Base-by-base conservation (phyloP, 2,888 invertebrate species). In the Heliconius ethilla region DNA sequence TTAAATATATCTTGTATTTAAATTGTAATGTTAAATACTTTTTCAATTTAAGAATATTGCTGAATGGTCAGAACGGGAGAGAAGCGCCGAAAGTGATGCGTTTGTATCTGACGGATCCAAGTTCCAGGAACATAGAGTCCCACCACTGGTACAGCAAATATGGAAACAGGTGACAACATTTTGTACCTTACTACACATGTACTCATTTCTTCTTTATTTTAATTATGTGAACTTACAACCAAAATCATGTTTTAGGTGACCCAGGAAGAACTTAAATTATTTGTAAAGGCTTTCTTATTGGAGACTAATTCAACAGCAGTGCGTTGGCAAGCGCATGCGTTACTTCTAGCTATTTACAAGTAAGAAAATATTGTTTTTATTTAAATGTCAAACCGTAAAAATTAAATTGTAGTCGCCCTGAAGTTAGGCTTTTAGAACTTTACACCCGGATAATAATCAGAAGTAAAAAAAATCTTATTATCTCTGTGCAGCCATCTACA, bases 321-420 rank as follows among this genome's bases (percentile, higher is more conserved):
- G 18, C 96, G 99, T 79, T 99, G 99, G 99, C 99, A 99, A 91
- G 98, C 98, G 0, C 99, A 99, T 89, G 97, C 97, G 0, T 92
- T 98, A 3, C 94, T 98, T 55, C 95, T 97, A 40, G 97, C 98
- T 0, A 96, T 98, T 82, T 98, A 98, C 88, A 97, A 97, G 96
- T 96, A 89, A 93, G 95, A 89, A 45, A 67, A 33, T 33, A 18
- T 51, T 15, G 18, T 45, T 66, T 55, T 66, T 11, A n/a, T 51
- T 69, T 22, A 33, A 29, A 29, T 59, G n/a, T 59, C n/a, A 59
- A n/a, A n/a, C 9, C 1, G n/a, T 59, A n/a, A 59, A 59, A n/a
- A n/a, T n/a, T 10, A 18, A 55, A 55, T 45, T 45, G 45, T 45
- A 15, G 45, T 15, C 45, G 15, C 15, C 5, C 15, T 45, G 6